Evolutionary conservation across 2,113 vertebrate species (phyloP), one percentile per base, ranked within the genome.

Genomic region (Rhegmatorhina hoffmannsi): DNA sequence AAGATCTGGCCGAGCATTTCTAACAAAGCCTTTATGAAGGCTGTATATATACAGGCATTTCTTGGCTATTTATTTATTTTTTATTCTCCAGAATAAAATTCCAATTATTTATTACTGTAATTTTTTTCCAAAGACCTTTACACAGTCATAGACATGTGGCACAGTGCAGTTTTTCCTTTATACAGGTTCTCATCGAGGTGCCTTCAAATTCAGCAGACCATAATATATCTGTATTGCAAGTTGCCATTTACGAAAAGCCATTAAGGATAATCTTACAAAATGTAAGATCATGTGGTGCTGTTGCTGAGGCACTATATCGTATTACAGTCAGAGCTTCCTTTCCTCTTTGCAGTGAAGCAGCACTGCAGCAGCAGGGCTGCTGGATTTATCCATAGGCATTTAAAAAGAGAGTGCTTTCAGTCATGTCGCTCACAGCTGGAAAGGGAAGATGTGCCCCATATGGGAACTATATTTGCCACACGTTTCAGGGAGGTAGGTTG

Each of bases 401-500:
- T 87, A 50, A 84, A 96, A 94, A 89, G 87, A 47, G 55, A 81
- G 84, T 64, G 38, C 81, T 89, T 86, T 81, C 81, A 68, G 87
- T 29, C 77, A 97, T 97, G 94, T 56, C 96, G 10, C 80, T 83
- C 68, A 40, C 94, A 83, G 16, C 96, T 7, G 89, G 86, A 85
- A 87, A 76, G 21, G 95, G 97, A 95, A 98, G 97, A 83, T 83
- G 93, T 82, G 80, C 96, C 91, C 95, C 49, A 3, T 98, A 98
- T 93, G 98, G 98, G 86, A 97, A 97, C 96, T 98, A 98, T 75
- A 98, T 98, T 97, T 98, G 98, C 94, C 98, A 98, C 90, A 97
- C 43, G 1, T 97, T 98, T 96, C 98, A 98, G 96, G 98, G 97
- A 98, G 98, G 98, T 98, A 98, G 85, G 98, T 98, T 52, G 55